phyloP scores from a whole-genome alignment of 2,113 vertebrate species.

The Callospermophilus lateralis region DNA sequence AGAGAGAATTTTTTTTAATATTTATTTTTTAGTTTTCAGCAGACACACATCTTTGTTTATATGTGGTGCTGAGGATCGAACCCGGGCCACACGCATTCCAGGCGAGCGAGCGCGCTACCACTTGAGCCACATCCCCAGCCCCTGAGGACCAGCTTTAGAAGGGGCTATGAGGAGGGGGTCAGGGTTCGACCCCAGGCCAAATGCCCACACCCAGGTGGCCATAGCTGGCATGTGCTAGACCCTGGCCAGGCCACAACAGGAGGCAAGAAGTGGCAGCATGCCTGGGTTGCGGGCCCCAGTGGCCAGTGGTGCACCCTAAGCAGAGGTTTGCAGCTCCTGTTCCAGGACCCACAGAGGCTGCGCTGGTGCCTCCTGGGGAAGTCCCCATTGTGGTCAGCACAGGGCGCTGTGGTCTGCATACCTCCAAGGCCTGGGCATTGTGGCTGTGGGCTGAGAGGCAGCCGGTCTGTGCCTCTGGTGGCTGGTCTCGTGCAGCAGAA shows the following conservation, averaged over 20 bases:
- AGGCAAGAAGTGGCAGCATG: neutral
- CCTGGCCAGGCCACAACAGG: too few relatives aligned
- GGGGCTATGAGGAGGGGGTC: neutral
- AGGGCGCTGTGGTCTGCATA: neutral
- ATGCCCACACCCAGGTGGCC: neutral
- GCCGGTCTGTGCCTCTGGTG: neutral
- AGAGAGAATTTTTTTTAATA: too few relatives aligned
- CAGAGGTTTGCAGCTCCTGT: too few relatives aligned
- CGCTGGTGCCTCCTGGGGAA: neutral
- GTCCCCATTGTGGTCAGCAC: neutral
- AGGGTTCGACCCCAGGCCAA: neutral
- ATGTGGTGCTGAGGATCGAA: too few relatives aligned
- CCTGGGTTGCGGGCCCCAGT: neutral
- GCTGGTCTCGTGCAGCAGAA: neutral
- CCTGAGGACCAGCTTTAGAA: constrained; percentile 14
- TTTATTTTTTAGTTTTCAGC: too few relatives aligned
- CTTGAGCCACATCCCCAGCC: neutral
- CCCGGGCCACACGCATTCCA: too few relatives aligned
- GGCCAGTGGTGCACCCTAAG: neutral
- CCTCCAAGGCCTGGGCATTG: neutral
- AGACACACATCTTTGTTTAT: too few relatives aligned
- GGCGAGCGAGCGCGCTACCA: too few relatives aligned
- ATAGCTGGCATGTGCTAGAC: neutral
- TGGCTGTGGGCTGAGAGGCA: neutral
- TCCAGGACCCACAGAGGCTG: neutral